Base-by-base conservation (phyloP, 2,888 invertebrate species). In the Cheilosia vernalis region DNA sequence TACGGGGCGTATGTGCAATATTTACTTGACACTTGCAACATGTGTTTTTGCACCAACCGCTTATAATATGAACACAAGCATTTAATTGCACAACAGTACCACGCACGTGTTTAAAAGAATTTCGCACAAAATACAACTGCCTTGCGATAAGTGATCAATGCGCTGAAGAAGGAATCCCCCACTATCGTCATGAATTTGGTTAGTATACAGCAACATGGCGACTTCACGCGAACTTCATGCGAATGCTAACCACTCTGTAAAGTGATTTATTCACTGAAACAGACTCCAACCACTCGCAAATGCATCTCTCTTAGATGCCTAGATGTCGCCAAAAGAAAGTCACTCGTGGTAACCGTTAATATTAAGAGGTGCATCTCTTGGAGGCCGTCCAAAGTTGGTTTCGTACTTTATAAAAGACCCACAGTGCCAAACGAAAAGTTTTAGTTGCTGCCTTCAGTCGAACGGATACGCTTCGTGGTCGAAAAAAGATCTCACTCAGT, bases 391-490 rank as follows among this genome's bases (percentile, higher is more conserved):
- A 24, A 37, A 37, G 44, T 47, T 40, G 33, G 64, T 40, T 21
- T 10, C 53, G 17, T 30, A 77, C 49, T 77, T 76, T 85, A 81
- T 85, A 85, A 85, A 81, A 85, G 70, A 81, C 77, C 61, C 51
- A 66, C 67, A n/a, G 6, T 61, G 3, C 17, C 17, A 42, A 55
- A 24, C 67, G 56, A 51, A 77, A 61, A 9, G 58, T 44, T 72
- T 76, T 56, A 85, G 81, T 85, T 42, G 56, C 63, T 56, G 55
- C 69, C 49, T 66, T 51, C 51, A 49, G 33, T 30, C 40, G 51
- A n/a, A 19, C 56, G 27, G 15, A 67, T 44, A 67, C 76, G 67
- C 17, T 63, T 73, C 72, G 66, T 72, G 49, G 56, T 72, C 49
- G 55, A 21, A 10, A 21, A 15, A 40, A 27, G 21, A 53, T 44